A percentile compares a stretch with the other conserved stretches of the same genome.
These are phyloP conservation scores for Leptinotarsa peninsularis DNA, from an alignment of 2,888 invertebrate species.

Conservation along the genomic window DNA sequence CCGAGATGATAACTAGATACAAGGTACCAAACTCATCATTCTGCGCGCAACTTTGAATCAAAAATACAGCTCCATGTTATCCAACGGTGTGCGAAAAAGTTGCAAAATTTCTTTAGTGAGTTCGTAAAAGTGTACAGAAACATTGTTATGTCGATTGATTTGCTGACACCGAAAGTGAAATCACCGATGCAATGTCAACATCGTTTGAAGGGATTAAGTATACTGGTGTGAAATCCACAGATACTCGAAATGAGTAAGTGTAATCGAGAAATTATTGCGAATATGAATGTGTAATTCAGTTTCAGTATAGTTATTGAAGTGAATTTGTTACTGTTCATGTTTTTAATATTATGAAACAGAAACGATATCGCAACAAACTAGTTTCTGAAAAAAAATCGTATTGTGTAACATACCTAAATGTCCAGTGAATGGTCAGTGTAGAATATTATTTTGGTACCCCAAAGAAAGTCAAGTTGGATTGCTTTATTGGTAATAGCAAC, in stretches of 20 bases:
- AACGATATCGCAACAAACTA: too few species aligned
- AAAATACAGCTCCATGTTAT: not conserved
- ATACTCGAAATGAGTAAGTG: constrained; percentile 7
- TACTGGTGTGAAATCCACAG: not conserved
- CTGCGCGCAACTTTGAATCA: not conserved
- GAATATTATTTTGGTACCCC: too few species aligned
- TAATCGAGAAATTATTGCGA: not conserved
- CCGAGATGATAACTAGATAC: too few species aligned
- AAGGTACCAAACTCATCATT: not conserved
- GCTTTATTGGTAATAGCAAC: too few species aligned
- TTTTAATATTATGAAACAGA: too few species aligned
- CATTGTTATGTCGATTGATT: constrained; percentile 7
- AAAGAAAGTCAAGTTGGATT: too few species aligned
- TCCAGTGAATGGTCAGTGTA: too few species aligned
- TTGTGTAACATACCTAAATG: too few species aligned
- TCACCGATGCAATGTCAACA: constrained; percentile 4
- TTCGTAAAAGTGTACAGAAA: constrained; percentile 1
- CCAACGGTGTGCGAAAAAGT: not conserved
- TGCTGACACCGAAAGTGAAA: not conserved
- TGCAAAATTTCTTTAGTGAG: not conserved
- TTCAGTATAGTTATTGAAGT: not conserved
- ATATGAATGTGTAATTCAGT: not conserved
- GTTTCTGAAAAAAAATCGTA: too few species aligned
- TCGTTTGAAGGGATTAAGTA: not conserved
- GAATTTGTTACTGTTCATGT: not conserved